phyloP scores from a whole-genome alignment of 2,888 invertebrate genomes.

The Coenonympha glycerion region DNA sequence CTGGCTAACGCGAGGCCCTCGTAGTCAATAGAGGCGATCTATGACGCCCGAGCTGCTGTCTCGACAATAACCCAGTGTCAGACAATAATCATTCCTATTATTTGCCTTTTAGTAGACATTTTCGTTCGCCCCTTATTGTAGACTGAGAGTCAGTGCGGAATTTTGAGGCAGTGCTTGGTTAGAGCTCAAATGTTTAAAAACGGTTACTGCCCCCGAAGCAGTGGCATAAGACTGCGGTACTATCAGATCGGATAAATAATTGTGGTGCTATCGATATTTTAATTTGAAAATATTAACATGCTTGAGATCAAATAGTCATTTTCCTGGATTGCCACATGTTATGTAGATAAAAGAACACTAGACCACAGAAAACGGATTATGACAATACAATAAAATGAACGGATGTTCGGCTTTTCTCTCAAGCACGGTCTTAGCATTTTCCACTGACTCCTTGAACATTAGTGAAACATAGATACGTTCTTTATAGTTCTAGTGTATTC shows the following conservation, averaged over 20 bases:
- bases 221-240: no score
- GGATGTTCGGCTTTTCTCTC: neutral
- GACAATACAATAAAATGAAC: no score
- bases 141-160: neutral
- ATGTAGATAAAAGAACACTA: no score
- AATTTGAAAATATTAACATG: no score
- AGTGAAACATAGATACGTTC: constrained; percentile 28
- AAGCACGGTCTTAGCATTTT: neutral
- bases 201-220: neutral
- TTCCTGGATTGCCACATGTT: no score
- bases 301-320: no score
- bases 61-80: constrained; percentile 76
- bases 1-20: constrained; percentile 29
- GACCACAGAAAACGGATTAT: no score
- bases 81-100: constrained; percentile 72
- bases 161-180: neutral
- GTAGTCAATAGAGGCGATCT: constrained; percentile 63
- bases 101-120: constrained; percentile 59
- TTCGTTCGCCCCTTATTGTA: constrained; percentile 38
- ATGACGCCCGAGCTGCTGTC: constrained; percentile 69
- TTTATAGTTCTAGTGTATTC: constrained; percentile 25
- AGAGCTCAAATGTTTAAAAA: neutral
- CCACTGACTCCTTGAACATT: neutral
- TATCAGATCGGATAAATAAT: no score
- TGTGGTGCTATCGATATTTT: no score